phyloP scores from a whole-genome alignment of 2,113 vertebrate species.

The Acrocephalus kingi region DNA sequence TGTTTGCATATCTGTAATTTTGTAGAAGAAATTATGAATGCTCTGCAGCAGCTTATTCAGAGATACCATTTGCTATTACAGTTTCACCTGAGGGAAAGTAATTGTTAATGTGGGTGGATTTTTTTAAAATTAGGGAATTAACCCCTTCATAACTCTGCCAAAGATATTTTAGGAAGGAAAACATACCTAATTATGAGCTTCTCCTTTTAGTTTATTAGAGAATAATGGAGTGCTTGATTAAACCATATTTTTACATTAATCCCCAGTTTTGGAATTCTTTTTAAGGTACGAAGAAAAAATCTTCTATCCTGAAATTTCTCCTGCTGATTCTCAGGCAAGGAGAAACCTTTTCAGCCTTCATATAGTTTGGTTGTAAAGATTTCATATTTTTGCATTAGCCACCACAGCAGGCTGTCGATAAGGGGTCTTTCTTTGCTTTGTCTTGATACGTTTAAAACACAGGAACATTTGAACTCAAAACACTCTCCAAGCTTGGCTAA shows the following conservation, averaged over 20 bases:
- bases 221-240: not conserved
- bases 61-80: not conserved
- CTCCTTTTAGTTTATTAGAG: not conserved
- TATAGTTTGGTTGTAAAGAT: slow-evolving; percentile 13
- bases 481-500: slow-evolving; percentile 6
- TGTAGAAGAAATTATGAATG: slow-evolving; percentile 4
- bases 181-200: not conserved
- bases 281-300: not conserved
- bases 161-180: not conserved
- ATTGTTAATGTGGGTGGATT: not conserved
- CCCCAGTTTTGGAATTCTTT: not conserved
- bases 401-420: not conserved
- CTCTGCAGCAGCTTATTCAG: not conserved
- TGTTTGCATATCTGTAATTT: slow-evolving; percentile 14
- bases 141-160: not conserved
- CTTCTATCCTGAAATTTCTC: not conserved
- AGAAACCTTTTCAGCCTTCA: slow-evolving; percentile 14
- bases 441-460: slow-evolving; percentile 55
- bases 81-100: not conserved
- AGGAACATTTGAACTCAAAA: slow-evolving; percentile 41
- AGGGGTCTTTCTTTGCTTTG: slow-evolving; percentile 7
- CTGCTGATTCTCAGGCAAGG: not conserved
- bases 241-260: not conserved
- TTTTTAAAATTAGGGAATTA: slow-evolving; percentile 5
- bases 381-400: slow-evolving; percentile 20